Conservation (phyloP, 2,113 vertebrate genomes). For the Jaculus jaculus region DNA sequence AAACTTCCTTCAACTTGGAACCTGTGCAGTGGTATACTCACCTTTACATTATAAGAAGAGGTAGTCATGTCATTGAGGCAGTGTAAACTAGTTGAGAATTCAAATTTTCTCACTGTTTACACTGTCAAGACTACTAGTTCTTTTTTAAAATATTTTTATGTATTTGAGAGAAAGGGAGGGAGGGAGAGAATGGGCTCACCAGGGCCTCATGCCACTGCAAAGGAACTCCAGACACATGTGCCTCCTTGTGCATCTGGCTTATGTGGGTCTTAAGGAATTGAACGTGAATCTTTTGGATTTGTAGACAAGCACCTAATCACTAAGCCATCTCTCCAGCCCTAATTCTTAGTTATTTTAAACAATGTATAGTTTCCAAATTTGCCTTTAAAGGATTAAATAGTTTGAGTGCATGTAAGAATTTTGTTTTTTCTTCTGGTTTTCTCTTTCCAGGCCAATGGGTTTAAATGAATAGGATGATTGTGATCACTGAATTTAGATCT, state of each 20-base stretch:
- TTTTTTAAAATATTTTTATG: neutral
- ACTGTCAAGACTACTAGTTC: neutral
- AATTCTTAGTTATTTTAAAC: neutral
- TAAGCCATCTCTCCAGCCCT: no score
- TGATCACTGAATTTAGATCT: neutral
- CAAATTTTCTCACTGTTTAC: slow-evolving; percentile 2
- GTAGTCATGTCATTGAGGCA: neutral
- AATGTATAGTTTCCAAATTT: neutral
- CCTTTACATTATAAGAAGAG: neutral
- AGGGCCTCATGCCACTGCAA: no score
- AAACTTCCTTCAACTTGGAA: neutral
- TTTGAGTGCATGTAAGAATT: neutral
- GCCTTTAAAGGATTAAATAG: neutral
- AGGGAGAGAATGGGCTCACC: no score
- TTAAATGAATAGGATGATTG: neutral
- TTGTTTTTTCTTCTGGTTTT: neutral
- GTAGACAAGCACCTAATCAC: no score
- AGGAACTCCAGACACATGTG: no score
- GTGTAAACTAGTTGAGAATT: neutral
- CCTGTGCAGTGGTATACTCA: neutral
- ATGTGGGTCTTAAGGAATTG: no score
- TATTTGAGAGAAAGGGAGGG: no score
- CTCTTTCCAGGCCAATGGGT: neutral
- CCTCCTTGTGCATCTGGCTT: no score
- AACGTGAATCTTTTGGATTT: no score